These are phyloP conservation scores for Incurvaria masculella DNA, from an alignment of 2,888 invertebrate genomes.

Conservation along the genomic window DNA sequence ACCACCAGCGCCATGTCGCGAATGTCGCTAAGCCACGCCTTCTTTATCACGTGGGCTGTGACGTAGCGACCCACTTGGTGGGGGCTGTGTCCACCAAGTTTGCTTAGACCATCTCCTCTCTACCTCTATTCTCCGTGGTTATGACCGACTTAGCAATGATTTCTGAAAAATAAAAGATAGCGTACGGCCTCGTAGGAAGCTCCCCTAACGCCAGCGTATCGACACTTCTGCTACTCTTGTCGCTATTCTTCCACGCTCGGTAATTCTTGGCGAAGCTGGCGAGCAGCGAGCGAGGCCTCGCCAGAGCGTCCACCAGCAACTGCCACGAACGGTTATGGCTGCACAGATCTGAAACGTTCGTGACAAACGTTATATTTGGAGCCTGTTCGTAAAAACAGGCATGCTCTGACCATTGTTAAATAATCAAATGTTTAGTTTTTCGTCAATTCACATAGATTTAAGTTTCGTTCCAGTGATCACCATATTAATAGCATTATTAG, in stretches of 20 bases:
- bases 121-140: neutral
- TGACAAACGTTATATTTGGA: no score
- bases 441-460: no score
- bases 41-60: no score
- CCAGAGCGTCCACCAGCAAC: slow-evolving; percentile 28
- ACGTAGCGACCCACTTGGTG: no score
- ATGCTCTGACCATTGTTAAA: no score
- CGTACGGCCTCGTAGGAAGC: slow-evolving; percentile 27
- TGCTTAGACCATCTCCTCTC: neutral
- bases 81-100: neutral
- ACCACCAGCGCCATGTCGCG: no score
- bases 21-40: no score
- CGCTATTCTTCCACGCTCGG: slow-evolving; percentile 34
- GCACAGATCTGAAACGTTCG: slow-evolving; percentile 40
- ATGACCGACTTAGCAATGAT: neutral
- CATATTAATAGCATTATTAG: no score
- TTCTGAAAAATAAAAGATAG: slow-evolving; percentile 6
- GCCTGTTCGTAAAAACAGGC: no score
- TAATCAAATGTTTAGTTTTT: no score
- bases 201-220: slow-evolving; percentile 28
- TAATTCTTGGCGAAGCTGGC: slow-evolving; percentile 34
- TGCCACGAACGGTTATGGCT: slow-evolving; percentile 40
- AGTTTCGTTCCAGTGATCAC: no score
- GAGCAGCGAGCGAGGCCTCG: slow-evolving; percentile 29
- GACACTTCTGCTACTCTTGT: slow-evolving; percentile 22